phyloP scores from a whole-genome alignment of 2,113 vertebrate species.

The Rousettus leschenaultii region DNA sequence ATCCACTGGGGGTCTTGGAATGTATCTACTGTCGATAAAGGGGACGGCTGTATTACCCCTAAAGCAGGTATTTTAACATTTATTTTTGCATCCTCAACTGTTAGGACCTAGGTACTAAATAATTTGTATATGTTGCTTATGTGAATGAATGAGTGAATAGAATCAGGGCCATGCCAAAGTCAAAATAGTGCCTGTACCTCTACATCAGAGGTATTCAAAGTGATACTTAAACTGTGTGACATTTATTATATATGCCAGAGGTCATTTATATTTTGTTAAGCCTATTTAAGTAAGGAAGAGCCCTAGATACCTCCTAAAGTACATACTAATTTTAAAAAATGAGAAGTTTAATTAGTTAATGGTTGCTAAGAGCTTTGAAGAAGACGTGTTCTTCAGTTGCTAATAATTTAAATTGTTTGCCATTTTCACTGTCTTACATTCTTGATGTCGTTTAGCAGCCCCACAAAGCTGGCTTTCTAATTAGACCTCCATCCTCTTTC shows the following conservation, averaged over 20 bases:
- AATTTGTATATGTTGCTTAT: background rate
- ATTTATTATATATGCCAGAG: background rate
- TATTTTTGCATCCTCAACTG: background rate
- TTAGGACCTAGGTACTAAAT: background rate
- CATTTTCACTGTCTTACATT: background rate
- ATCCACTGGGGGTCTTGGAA: background rate
- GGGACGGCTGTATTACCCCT: background rate
- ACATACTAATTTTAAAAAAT: background rate
- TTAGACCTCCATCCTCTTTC: background rate
- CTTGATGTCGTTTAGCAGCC: background rate
- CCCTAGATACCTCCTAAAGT: slow-evolving; percentile 9
- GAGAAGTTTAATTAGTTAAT: slow-evolving; percentile 36
- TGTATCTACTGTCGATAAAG: background rate
- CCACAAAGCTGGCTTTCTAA: background rate
- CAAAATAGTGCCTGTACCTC: background rate
- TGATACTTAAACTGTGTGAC: background rate
- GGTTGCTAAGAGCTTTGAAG: slow-evolving; percentile 33
- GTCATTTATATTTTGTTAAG: background rate
- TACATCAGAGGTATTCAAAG: background rate
- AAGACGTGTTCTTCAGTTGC: background rate
- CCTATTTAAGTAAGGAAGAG: background rate
- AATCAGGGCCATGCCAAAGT: background rate
- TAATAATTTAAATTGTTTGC: background rate
- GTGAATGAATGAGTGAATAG: background rate
- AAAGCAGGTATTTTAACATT: background rate